Conservation (phyloP, 2,113 vertebrate genomes). For the Corapipo altera region DNA sequence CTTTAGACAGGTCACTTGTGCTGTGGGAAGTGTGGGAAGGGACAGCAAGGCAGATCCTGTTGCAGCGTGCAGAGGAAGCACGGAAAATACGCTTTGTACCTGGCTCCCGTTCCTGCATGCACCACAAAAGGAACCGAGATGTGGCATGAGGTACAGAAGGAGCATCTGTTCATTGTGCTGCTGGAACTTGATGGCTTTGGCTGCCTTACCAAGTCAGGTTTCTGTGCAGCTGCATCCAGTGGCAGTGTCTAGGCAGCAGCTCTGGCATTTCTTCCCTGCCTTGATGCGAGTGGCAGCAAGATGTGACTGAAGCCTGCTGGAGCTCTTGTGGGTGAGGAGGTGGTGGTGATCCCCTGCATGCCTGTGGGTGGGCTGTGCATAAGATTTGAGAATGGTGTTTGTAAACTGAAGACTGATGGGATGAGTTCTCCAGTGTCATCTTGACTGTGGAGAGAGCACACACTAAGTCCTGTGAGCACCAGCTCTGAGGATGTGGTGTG, state of each 20-base stretch:
- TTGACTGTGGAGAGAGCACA: neutral
- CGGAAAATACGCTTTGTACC: neutral
- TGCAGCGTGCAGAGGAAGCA: rapidly evolving
- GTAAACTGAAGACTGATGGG: rapidly evolving
- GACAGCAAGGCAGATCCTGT: neutral
- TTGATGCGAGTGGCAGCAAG: neutral
- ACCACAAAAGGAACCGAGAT: rapidly evolving
- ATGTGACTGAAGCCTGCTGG: neutral
- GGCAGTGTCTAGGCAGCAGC: neutral
- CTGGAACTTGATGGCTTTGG: neutral
- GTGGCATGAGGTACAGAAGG: neutral
- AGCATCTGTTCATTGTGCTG: neutral
- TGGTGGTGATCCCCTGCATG: neutral
- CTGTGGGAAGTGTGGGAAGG: neutral
- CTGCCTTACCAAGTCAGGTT: neutral
- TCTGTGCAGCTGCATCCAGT: rapidly evolving
- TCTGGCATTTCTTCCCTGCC: neutral
- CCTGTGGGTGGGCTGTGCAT: too few species aligned
- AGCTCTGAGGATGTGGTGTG: rapidly evolving
- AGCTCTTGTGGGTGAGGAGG: neutral
- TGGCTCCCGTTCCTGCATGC: neutral
- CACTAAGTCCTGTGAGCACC: rapidly evolving
- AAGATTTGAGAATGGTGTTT: rapidly evolving
- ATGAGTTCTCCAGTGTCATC: neutral
- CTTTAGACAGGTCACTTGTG: neutral